A percentile compares a stretch with the other conserved stretches of the same genome.
These are phyloP conservation scores for Cephus runcator DNA, from an alignment of 2,888 invertebrate species.

Conservation along the genomic window DNA sequence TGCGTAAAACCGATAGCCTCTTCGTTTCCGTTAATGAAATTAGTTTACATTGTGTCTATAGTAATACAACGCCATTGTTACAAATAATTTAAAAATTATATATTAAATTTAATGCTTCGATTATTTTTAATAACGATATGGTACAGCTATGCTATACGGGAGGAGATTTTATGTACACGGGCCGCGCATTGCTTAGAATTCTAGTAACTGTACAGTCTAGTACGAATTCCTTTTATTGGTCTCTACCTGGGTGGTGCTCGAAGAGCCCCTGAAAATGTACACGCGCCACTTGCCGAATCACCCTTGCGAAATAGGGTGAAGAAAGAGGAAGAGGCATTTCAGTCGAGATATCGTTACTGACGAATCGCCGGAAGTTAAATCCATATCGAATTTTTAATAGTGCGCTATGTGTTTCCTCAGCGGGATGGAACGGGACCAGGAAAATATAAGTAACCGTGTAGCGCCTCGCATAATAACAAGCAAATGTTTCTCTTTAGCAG, in stretches of 20 bases:
- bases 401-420: neutral
- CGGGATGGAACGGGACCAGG: neutral
- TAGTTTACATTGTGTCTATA: conserved; percentile 6
- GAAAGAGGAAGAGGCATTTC: neutral
- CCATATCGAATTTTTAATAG: neutral
- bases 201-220: conserved; percentile 30
- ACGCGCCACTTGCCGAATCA: neutral
- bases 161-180: conserved; percentile 10
- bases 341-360: neutral
- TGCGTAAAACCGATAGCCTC: neutral
- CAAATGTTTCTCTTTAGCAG: neutral
- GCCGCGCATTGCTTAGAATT: conserved; percentile 19
- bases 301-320: neutral
- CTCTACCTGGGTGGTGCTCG: neutral
- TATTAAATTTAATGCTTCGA: conserved; percentile 23
- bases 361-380: neutral
- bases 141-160: conserved; percentile 46
- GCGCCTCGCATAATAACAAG: neutral
- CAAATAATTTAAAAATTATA: conserved; percentile 47
- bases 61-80: conserved; percentile 6
- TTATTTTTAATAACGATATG: conserved; percentile 44
- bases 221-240: conserved; percentile 18
- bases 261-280: neutral
- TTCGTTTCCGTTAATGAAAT: neutral
- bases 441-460: neutral